Evolutionary conservation across 2,113 vertebrate species (phyloP).

Genomic region (Alces alces): DNA sequence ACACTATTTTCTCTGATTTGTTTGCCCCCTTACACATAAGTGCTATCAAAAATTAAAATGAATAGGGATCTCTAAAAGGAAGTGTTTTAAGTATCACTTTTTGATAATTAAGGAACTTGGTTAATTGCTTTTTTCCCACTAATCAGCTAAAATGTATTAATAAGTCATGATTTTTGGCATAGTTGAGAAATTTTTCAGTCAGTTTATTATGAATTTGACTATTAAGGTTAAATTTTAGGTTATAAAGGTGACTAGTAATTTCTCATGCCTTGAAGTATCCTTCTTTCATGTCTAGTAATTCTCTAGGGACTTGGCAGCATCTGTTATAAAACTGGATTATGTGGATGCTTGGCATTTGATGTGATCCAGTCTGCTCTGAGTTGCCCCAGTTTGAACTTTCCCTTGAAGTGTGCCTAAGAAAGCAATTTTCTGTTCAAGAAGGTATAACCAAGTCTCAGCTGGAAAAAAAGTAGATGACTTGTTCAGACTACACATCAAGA

Average conservation of each 20-base stretch:
- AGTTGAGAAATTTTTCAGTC: neutral
- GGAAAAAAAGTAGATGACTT: neutral
- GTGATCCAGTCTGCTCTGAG: neutral
- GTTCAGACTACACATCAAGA: neutral
- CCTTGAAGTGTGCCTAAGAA: neutral
- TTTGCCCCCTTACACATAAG: neutral
- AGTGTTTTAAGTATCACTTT: slow-evolving; percentile 29
- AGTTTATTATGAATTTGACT: neutral
- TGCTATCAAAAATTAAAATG: slow-evolving; percentile 24
- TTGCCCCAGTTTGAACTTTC: neutral
- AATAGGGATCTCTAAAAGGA: neutral
- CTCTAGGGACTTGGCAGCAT: neutral
- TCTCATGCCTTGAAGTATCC: neutral
- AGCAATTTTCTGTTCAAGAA: neutral
- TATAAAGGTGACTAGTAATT: neutral
- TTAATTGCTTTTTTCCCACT: neutral
- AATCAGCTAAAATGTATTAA: slow-evolving; percentile 8
- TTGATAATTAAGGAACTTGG: slow-evolving; percentile 45
- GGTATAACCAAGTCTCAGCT: neutral
- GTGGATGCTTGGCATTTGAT: neutral
- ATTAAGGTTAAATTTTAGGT: slow-evolving; percentile 12
- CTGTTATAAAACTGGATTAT: neutral
- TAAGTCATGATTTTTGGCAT: slow-evolving; percentile 9
- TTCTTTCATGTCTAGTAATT: slow-evolving; percentile 8
- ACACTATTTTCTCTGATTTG: slow-evolving; percentile 2